Evolutionary conservation across 2,797 vertebrate genomes (phyloP), one percentile per base, ranked within the genome.

Genomic region (Tokudaia tokunoshimensis): DNA sequence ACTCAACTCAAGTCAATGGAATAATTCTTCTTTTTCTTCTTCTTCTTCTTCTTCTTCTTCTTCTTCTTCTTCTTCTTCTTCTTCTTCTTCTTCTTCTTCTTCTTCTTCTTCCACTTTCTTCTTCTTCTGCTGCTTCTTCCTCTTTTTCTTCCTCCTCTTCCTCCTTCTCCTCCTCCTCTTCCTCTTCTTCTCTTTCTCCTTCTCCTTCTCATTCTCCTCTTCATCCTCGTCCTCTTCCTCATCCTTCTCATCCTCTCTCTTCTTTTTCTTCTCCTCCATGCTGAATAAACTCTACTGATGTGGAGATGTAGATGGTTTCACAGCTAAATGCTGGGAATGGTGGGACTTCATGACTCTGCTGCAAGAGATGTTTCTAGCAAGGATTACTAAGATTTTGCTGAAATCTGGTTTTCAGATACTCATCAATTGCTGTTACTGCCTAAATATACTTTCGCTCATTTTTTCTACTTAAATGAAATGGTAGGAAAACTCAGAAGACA

Each of bases 81-180:
- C 29, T 1, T 67, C 65, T 12, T 31, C 12, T 5, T 65, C 29
- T 0, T 65, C 11, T 3, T 63, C 24, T 3, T 29, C 26, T 29
- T 24, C 22, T 29, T 63, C 22, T 11, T 26, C 61, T 10, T 26
- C 22, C 12, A 13, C 63, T 24, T 34, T 12, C 4, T 29, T 5
- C 63, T 34, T 6, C 13, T 3, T 12, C 31, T 29, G 29, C 12
- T 6, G 4, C 63, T 0, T 6, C 65, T 34, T 15, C 14, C 2
- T 7, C 65, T 15, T 13, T 6, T 1, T 31, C 65, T 14, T 14
- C 13, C 2, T 11, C 63, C 4, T 11, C 4, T 3, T 6, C 63
- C 4, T 4, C 4, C 0, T 1, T 4, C 2, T 5, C 31, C 2
- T 1, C 13, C 14, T 7, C 31, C 5, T 2, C 6, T 3, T 5